Evolutionary conservation across 2,797 vertebrate species (phyloP), one percentile per base, ranked within the genome.

Genomic region (Phylloscopus collybita): DNA sequence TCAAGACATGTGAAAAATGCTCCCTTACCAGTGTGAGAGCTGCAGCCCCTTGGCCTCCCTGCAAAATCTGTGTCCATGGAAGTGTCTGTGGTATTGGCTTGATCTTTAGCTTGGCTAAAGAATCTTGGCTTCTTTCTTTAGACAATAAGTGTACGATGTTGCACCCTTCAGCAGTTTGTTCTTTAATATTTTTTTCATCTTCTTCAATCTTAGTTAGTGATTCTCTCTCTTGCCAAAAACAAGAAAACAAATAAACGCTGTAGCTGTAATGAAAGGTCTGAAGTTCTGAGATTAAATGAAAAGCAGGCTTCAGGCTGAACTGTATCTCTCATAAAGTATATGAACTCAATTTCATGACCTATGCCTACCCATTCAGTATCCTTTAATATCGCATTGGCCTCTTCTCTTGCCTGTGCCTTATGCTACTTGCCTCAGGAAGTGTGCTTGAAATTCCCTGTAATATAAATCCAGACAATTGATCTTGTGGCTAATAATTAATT

Each of bases 161-260:
- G 62, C 34, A 73, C 49, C 86, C 91, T 91, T 95, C 75, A 94
- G 87, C 45, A 1, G n/a, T 90, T 79, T 94, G 49, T 89, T 91
- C 86, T 94, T 84, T 89, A 92, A 93, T 86, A 95, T 45, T 90
- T 79, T 79, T 80, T 94, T 89, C 38, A 40, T 66, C 76, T 95
- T 84, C 86, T 94, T 95, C 83, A 96, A 88, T 95, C 79, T 93
- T 85, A 90, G 73, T 80, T 78, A 92, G 80, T 60, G 73, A 42
- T 90, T 87, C 71, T 88, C n/a, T 72, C 42, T 93, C 56, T 83
- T 12, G 5, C 75, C 21, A 80, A 83, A 78, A 96, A 90, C 16
- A 88, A 67, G 88, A 81, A 96, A 97, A 95, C 85, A 97, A 93
- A 95, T 82, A 96, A 97, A 93, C 74, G 70, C 44, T 60, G 25